Base-by-base conservation (phyloP, 2,888 invertebrate species). In the Lepeophtheirus nordmannii region DNA sequence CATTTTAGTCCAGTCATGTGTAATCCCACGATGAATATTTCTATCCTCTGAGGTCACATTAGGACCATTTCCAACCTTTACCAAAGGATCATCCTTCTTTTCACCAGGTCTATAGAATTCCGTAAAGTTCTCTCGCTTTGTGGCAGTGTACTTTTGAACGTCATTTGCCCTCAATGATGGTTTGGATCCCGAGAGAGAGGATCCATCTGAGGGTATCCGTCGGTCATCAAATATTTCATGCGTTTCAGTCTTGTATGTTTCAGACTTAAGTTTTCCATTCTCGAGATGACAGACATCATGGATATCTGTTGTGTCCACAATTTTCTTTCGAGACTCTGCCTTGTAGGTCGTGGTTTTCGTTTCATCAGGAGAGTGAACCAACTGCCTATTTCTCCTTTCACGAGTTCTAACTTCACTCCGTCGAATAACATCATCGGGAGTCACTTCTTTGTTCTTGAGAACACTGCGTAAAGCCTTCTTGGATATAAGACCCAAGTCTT, bases 221-320 rank as follows among this genome's bases (percentile, higher is more conserved):
- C 86, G 69, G 85, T 86, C 67, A 85, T 87, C 72, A 84, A 84
- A 72, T 84, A 83, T 69, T 84, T 86, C 70, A 71, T 75, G 72
- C 69, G 74, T 72, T 20, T 71, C 70, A 9, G 73, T 73, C 23
- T 71, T 70, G 9, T 70, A 70, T 8, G 72, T 72, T 79, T 91
- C 89, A 10, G 89, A 90, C 70, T 89, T 83, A 72, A 91, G 82
- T 69, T 86, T 84, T 40, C 91, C 91, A 79, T 89, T 85, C 71
- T 70, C 68, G 1, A 68, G 65, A 1, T 69, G 66, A 58, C 69
- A 69, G 46, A 68, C 68, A 67, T 71, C 73, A 65, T 82, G 81
- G 69, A 84, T 85, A 73, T 89, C 87, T 79, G 89, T 89, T 69
- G 89, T 89, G 75, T 90, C 89, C 74, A 87, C 83, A 64, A 86